Evolutionary conservation across 1,140 invertebrate genomes (phyloP), one percentile per base, ranked within the genome.

Genomic region (Paraescarpia echinospica): DNA sequence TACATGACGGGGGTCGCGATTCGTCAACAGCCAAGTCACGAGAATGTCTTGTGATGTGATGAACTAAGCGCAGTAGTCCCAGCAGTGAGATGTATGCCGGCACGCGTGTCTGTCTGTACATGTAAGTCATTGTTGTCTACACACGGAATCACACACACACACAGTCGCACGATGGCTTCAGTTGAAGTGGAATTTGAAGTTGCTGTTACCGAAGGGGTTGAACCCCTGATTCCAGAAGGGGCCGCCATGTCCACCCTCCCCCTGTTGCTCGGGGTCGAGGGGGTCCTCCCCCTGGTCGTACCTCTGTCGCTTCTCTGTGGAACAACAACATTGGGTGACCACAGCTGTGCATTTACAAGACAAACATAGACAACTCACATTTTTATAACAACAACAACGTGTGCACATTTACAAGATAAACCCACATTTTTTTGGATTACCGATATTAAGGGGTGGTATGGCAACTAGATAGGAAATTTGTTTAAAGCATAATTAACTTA

Each of bases 261-360:
- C 94, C 92, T 97, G 96, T 12, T 97, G 97, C 96, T 99, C 99
- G 0, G 99, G 99, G 97, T 99, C 99, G 89, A 99, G 96, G 0
- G 99, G 99, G 97, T 99, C 99, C 94, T 98, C 97, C 92, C 99
- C 99, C 94, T 97, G 97, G 96, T 99, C 99, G 96, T 98, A 99
- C 95, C 98, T 98, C 93, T 97, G 97, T 93, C 99, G 97, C 96
- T 99, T 99, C 95, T 99, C 98, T 95, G 97, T 96, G 96, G 94
- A 91, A 89, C 48, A 92, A 92, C 91, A 93, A 92, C 91, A 92
- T 0, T 59, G 33, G 33, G 89, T 34, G n/a, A 90, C 18, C 33
- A 35, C 35, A 34, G 89, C 18, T 31, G 18, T 12, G 89, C 12
- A 89, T 89, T 89, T 9, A 89, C 89, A 33, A 89, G 34, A 89